These are phyloP conservation scores for Lithosia quadra DNA, from an alignment of 2,888 invertebrate species.

Conservation along the genomic window DNA sequence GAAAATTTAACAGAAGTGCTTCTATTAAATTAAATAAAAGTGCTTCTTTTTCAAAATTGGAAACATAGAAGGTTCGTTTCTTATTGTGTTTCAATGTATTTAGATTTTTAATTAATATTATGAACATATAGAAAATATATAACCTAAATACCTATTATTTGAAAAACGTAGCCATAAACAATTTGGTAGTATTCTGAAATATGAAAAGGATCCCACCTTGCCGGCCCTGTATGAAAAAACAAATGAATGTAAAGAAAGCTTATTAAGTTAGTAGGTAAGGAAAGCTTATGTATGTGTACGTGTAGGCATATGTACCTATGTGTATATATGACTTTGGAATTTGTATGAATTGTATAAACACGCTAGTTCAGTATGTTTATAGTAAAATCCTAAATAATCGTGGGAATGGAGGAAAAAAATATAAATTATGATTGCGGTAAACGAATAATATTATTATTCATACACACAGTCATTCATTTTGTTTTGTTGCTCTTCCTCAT, in stretches of 20 bases:
- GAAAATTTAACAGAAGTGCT: not conserved
- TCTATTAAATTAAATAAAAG: not conserved
- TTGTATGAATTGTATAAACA: not conserved
- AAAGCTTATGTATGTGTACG: not conserved
- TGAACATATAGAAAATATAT: too few relatives aligned
- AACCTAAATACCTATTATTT: too few relatives aligned
- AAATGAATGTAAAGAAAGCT: not conserved
- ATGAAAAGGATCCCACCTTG: not conserved
- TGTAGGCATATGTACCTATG: not conserved
- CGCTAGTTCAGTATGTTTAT: not conserved
- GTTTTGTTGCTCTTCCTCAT: conserved; percentile 7
- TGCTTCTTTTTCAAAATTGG: not conserved
- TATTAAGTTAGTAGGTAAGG: not conserved
- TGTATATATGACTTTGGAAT: not conserved
- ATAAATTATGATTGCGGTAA: conserved; percentile 1
- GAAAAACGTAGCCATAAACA: too few relatives aligned
- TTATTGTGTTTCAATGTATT: too few relatives aligned
- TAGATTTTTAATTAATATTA: too few relatives aligned
- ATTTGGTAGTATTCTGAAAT: not conserved
- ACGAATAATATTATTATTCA: not conserved
- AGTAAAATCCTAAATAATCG: not conserved
- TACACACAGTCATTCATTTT: conserved; percentile 3
- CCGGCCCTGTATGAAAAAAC: not conserved
- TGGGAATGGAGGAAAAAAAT: not conserved
- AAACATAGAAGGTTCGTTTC: too few relatives aligned